A percentile compares a stretch with the other conserved stretches of the same genome.
Evolutionary conservation across 2,113 vertebrate genomes (phyloP).

Genomic region (Silurus asotus): DNA sequence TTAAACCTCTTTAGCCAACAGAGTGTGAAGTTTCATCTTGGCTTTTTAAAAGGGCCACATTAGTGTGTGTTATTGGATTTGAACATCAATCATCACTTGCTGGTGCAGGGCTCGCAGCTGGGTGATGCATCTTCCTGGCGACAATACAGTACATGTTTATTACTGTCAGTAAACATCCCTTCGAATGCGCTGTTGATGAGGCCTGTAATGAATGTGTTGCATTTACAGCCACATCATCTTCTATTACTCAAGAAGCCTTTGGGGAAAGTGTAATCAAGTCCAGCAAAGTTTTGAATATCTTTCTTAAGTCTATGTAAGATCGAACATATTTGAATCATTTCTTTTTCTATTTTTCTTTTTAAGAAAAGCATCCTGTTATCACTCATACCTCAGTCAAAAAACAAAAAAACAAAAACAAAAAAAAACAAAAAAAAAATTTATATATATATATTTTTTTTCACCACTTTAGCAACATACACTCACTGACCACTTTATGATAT

Average conservation of each 20-base stretch:
- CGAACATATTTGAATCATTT: not conserved
- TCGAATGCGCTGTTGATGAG: slow-evolving; percentile 23
- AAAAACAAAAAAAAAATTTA: no score
- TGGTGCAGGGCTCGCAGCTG: slow-evolving; percentile 19
- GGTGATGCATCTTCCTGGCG: slow-evolving; percentile 5
- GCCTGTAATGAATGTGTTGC: slow-evolving; percentile 28
- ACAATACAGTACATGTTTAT: slow-evolving; percentile 26
- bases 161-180: slow-evolving; percentile 34
- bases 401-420: no score
- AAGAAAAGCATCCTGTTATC: not conserved
- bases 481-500: not conserved
- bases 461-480: not conserved
- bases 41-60: slow-evolving; percentile 10
- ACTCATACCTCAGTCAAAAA: not conserved
- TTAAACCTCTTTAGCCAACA: slow-evolving; percentile 20
- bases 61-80: slow-evolving; percentile 35
- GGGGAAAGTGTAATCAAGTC: not conserved
- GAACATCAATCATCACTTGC: slow-evolving; percentile 34
- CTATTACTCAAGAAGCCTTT: slow-evolving; percentile 18
- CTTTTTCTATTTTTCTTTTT: not conserved
- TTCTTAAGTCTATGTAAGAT: not conserved
- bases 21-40: slow-evolving; percentile 30
- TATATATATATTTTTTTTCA: not conserved
- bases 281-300: not conserved
- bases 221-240: slow-evolving; percentile 2